phyloP scores from a whole-genome alignment of 2,888 invertebrate genomes.

The Drosophila mimica region DNA sequence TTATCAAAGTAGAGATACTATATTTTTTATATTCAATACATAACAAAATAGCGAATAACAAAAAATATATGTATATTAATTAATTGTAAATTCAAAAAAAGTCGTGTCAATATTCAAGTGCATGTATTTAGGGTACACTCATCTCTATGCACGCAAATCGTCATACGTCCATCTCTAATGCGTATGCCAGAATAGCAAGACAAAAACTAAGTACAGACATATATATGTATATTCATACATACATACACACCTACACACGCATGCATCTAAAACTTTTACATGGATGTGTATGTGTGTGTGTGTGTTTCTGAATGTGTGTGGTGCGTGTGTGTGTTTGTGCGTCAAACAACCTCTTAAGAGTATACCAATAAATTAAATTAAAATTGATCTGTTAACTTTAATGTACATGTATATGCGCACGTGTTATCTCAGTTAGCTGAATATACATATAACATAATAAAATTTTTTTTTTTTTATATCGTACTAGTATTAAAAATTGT shows the following conservation, averaged over 20 bases:
- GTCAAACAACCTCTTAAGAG: conserved; percentile 1
- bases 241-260: background rate
- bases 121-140: background rate
- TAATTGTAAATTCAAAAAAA: background rate
- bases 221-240: background rate
- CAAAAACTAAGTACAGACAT: background rate
- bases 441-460: conserved; percentile 1
- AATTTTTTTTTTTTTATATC: conserved; percentile 1
- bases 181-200: background rate
- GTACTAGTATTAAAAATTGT: background rate
- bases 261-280: background rate
- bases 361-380: conserved; percentile 12
- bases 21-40: background rate
- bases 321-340: background rate
- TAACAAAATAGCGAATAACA: background rate
- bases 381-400: background rate
- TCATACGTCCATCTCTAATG: background rate
- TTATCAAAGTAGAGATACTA: background rate
- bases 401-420: background rate
- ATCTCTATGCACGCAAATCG: background rate
- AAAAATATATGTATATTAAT: background rate
- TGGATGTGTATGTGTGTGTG: background rate
- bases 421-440: background rate
- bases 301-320: background rate
- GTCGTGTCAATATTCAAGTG: background rate